Percentiles rank a stretch among this genome's conserved stretches.
These are phyloP conservation scores for Lycorma delicatula DNA, from an alignment of 1,140 invertebrate species.

Conservation along the genomic window DNA sequence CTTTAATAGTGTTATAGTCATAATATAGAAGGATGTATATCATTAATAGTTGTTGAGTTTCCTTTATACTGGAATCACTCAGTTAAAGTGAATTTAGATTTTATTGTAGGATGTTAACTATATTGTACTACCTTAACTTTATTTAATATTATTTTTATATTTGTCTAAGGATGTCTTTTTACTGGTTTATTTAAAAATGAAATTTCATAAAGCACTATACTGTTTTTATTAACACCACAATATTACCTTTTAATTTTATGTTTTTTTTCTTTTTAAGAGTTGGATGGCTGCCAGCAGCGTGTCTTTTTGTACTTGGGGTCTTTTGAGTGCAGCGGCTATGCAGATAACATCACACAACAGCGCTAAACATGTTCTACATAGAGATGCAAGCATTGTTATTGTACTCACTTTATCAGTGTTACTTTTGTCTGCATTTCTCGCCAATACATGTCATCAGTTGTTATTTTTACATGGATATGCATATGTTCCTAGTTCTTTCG, in stretches of 20 bases:
- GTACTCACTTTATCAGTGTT: constrained; percentile 67
- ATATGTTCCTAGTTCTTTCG: constrained; percentile 75
- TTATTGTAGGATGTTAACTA: no score
- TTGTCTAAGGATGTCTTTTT: neutral
- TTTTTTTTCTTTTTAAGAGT: constrained; percentile 44
- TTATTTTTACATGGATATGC: constrained; percentile 57
- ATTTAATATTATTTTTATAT: no score
- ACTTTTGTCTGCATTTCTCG: constrained; percentile 63
- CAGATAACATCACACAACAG: constrained; percentile 61
- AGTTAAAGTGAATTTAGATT: no score
- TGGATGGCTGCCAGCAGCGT: constrained; percentile 84
- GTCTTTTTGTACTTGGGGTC: constrained; percentile 80
- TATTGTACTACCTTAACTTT: no score
- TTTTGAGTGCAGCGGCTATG: constrained; percentile 76
- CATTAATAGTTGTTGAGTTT: no score
- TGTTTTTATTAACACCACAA: no score
- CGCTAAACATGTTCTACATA: constrained; percentile 59
- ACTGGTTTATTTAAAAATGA: neutral
- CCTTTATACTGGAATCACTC: no score
- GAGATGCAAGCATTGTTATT: constrained; percentile 70
- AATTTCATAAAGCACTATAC: neutral
- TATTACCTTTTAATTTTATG: constrained; percentile 1
- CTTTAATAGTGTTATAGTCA: no score
- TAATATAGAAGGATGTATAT: no score
- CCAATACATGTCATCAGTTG: constrained; percentile 69